A percentile compares a stretch with the other conserved stretches of the same genome.
These are phyloP conservation scores for Oryzias woworae DNA, from an alignment of 2,113 vertebrate genomes.

Conservation along the genomic window DNA sequence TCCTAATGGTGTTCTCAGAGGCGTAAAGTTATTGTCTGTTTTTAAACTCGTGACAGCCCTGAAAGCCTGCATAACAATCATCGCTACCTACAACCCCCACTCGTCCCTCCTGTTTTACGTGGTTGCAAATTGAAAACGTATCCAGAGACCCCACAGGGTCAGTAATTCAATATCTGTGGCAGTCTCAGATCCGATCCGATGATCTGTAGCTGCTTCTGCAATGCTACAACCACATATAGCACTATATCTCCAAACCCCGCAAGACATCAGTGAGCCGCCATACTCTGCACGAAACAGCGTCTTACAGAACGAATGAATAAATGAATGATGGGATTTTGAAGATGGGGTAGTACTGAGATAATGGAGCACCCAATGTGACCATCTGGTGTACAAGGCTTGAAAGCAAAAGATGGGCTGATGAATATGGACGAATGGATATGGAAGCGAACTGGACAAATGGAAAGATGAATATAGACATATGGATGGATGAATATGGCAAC, in stretches of 20 bases:
- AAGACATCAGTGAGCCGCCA: conserved; percentile 33
- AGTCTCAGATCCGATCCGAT: conserved; percentile 75
- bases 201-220: conserved; percentile 71
- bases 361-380: conserved; percentile 19
- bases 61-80: conserved; percentile 36
- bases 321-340: conserved; percentile 17
- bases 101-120: conserved; percentile 38
- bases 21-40: conserved; percentile 28
- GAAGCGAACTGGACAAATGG: no score
- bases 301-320: conserved; percentile 11
- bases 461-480: no score
- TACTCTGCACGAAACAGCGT: conserved; percentile 13
- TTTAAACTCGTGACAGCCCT: conserved; percentile 43
- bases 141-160: conserved; percentile 62
- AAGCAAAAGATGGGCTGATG: conserved; percentile 9
- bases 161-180: conserved; percentile 72
- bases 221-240: conserved; percentile 53
- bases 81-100: background rate
- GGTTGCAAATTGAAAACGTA: conserved; percentile 73
- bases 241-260: conserved; percentile 50
- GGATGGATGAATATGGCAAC: no score
- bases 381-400: conserved; percentile 44
- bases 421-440: no score
- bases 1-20: conserved; percentile 19
- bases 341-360: conserved; percentile 12